Evolutionary conservation across 1,140 invertebrate species (phyloP).

Genomic region (Ctenoplectra terminalis): DNA sequence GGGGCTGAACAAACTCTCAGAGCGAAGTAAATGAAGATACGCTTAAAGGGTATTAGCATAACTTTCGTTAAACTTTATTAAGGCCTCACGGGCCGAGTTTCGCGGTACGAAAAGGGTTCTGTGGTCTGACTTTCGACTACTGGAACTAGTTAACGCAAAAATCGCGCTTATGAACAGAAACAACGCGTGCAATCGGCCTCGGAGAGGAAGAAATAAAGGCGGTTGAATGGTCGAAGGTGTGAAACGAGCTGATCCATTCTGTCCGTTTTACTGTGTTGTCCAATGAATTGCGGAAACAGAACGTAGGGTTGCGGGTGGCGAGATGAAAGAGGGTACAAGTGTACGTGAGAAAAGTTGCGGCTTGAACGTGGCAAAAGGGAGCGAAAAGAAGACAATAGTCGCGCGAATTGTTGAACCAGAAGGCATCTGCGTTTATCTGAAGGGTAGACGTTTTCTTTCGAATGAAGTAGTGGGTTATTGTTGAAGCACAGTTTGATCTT

Average conservation of each 20-base stretch:
- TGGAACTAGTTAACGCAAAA: background rate
- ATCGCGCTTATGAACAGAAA: background rate
- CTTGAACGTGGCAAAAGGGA: background rate
- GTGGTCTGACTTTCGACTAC: background rate
- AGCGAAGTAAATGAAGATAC: background rate
- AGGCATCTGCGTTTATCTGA: background rate
- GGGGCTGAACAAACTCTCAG: background rate
- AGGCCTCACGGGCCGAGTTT: background rate
- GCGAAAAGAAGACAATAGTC: background rate
- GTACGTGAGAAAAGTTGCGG: constrained; percentile 3
- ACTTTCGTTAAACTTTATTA: background rate
- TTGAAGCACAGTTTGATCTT: background rate
- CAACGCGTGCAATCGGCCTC: background rate
- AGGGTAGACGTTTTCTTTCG: background rate
- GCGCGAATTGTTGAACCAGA: background rate
- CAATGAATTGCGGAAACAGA: background rate
- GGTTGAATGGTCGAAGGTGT: background rate
- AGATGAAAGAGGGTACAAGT: background rate
- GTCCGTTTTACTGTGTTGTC: background rate
- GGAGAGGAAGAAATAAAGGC: background rate
- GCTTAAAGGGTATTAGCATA: background rate
- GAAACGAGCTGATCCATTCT: background rate
- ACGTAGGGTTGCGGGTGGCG: background rate
- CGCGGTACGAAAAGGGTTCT: too few relatives aligned
- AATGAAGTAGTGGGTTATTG: background rate